Base-by-base conservation (phyloP, 2,797 vertebrate species). In the Thunnus albacares region DNA sequence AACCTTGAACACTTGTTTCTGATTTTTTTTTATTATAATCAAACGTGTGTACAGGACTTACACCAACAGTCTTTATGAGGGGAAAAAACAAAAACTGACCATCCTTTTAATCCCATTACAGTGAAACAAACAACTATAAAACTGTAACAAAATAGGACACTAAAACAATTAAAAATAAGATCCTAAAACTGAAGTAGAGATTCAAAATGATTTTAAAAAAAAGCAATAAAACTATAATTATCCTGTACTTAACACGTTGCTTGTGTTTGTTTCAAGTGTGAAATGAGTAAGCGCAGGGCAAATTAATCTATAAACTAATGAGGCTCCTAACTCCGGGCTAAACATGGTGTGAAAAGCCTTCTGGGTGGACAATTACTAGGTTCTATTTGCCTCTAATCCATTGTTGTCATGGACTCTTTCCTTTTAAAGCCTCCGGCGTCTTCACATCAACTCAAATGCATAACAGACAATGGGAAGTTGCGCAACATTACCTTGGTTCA, bases 291-390 rank as follows among this genome's bases (percentile, higher is more conserved):
- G 58, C 20, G 24, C 10, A 2, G 26, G 35, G 72, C 45, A 63
- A 75, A 71, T 75, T 43, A 77, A 79, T 74, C 71, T 56, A 26
- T 59, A 70, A 68, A 74, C 64, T 87, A 88, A 86, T 83, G 52
- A 77, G 73, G 43, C 73, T 71, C 45, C 57, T 62, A 72, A 81
- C 75, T 69, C 66, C 11, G 11, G 74, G 77, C 35, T 38, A 65
- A 75, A 69, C 55, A 45, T 24, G 35, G 64, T n/a, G 79, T 51
- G 77, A 73, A 81, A 80, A 77, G 63, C 20, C 5, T 68, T 47
- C 65, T 14, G 41, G 17, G 47, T 64, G 63, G 67, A 72, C 64
- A 72, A 82, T 89, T 80, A 83, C 62, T 5, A 11, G 14, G 35
- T 59, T 74, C 75, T 55, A 83, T 72, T 82, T 68, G 26, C 63